Percentiles rank a stretch among this genome's conserved stretches.
Conservation (phyloP, 2,888 invertebrate genomes). For the Malacosoma neustria region DNA sequence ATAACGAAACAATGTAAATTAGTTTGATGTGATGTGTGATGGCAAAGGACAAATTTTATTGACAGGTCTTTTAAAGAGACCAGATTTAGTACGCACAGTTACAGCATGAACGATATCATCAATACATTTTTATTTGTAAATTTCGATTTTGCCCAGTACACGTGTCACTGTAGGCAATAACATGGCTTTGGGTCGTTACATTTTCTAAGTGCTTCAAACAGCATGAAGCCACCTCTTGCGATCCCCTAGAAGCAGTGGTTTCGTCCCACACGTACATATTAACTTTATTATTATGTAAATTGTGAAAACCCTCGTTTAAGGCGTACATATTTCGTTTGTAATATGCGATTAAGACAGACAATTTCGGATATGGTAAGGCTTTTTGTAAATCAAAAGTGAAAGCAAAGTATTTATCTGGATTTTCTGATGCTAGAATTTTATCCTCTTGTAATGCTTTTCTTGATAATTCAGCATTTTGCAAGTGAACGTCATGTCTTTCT, state of each 20-base stretch:
- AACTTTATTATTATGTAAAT: slow-evolving; percentile 17
- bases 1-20: too few relatives aligned
- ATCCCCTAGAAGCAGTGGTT: slow-evolving; percentile 20
- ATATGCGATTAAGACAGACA: slow-evolving; percentile 18
- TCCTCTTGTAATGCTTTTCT: slow-evolving; percentile 14
- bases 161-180: slow-evolving; percentile 23
- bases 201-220: slow-evolving; percentile 12
- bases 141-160: slow-evolving; percentile 27
- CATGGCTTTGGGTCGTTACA: slow-evolving; percentile 14
- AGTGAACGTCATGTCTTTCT: slow-evolving; percentile 10
- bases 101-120: too few relatives aligned
- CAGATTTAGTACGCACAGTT: too few relatives aligned
- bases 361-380: slow-evolving; percentile 18
- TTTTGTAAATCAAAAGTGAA: slow-evolving; percentile 13
- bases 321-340: slow-evolving; percentile 25
- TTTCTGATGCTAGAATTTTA: slow-evolving; percentile 5
- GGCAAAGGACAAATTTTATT: too few relatives aligned
- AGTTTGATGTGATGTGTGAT: too few relatives aligned
- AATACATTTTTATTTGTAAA: slow-evolving; percentile 17
- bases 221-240: slow-evolving; percentile 23
- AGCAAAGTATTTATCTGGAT: slow-evolving; percentile 8
- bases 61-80: too few relatives aligned
- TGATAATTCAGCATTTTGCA: slow-evolving; percentile 13
- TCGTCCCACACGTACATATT: slow-evolving; percentile 20
- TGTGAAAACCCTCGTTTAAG: slow-evolving; percentile 20